phyloP scores from a whole-genome alignment of 2,797 vertebrate species.

The Setipinna tenuifilis region DNA sequence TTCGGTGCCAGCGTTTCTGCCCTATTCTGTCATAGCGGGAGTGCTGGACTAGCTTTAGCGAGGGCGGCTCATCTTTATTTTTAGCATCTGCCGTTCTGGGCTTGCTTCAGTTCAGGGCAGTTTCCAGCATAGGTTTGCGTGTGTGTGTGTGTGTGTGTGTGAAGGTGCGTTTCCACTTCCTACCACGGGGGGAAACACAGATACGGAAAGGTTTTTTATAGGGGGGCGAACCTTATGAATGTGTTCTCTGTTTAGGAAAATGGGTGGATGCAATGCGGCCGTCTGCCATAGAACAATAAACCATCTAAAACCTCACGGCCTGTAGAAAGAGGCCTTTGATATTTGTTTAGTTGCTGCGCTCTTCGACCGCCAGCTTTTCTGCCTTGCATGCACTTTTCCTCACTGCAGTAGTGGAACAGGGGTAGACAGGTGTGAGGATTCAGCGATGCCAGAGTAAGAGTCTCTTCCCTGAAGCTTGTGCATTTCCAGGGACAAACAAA shows the following conservation, averaged over 20 bases:
- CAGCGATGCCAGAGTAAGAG: not conserved
- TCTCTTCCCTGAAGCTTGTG: not conserved
- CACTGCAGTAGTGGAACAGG: not conserved
- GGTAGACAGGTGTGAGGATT: not conserved
- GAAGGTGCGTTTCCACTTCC: slow-evolving; percentile 24
- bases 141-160: slow-evolving; percentile 24
- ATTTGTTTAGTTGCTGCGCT: not conserved
- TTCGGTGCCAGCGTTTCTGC: not conserved
- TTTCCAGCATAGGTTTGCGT: slow-evolving; percentile 19
- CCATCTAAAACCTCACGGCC: slow-evolving; percentile 29
- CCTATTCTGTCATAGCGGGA: not conserved
- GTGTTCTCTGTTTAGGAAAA: slow-evolving; percentile 43
- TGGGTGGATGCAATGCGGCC: slow-evolving; percentile 42
- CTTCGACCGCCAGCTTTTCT: not conserved
- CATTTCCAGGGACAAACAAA: not conserved
- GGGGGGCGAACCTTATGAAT: slow-evolving; percentile 44
- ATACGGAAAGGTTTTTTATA: slow-evolving; percentile 10
- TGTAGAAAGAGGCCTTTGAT: slow-evolving; percentile 15
- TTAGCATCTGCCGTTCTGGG: slow-evolving; percentile 69
- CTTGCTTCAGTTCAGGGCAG: slow-evolving; percentile 12
- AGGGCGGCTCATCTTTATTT: slow-evolving; percentile 63
- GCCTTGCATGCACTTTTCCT: slow-evolving; percentile 1
- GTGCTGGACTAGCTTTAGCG: slow-evolving; percentile 24
- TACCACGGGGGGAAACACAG: slow-evolving; percentile 23
- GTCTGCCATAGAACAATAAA: slow-evolving; percentile 47